Evolutionary conservation across 2,797 vertebrate species (phyloP), one percentile per base, ranked within the genome.

Genomic region (Rhinophrynus dorsalis): DNA sequence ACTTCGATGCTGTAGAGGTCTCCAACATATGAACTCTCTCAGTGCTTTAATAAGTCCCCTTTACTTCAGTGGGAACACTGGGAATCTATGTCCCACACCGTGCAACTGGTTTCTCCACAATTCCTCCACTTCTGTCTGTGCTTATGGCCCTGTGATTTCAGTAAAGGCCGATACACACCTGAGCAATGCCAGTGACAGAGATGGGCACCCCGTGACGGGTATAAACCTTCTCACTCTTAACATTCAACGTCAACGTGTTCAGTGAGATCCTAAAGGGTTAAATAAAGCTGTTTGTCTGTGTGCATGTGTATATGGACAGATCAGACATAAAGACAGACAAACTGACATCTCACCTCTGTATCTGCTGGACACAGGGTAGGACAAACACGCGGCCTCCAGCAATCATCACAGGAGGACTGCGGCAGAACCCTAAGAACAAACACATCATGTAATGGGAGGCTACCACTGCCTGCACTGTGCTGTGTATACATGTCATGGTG

Each of bases 211-310:
- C 96, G 11, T 95, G 94, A 6, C 95, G 92, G 21, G 95, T 98
- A 80, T 97, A 97, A 50, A 97, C 95, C 81, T 95, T 97, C 80
- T 98, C 96, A 81, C 96, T 98, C 85, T 95, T 97, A 70, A 98
- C 96, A 50, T 96, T 98, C 62, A 98, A 88, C 55, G 96, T 98
- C 79, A 97, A 68, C 4, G 95, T 98, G 86, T 96, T 97, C 56
- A 98, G 87, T 9, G 93, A 92, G 77, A 98, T 97, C 85, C 96
- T 98, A 76, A 5, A 23, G 32, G 30, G 8, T 5, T 30, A 55
- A 57, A 65, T 50, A 12, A 63, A 65, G 27, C 6, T 23, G 37
- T 13, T 40, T 40, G 4, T n/a, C 29, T 0, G 11, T 35, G 26
- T 44, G n/a, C 7, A 55, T 7, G 11, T 37, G 1, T 33, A 1